Conservation (phyloP, 2,888 invertebrate genomes). For the Eilema caniola region DNA sequence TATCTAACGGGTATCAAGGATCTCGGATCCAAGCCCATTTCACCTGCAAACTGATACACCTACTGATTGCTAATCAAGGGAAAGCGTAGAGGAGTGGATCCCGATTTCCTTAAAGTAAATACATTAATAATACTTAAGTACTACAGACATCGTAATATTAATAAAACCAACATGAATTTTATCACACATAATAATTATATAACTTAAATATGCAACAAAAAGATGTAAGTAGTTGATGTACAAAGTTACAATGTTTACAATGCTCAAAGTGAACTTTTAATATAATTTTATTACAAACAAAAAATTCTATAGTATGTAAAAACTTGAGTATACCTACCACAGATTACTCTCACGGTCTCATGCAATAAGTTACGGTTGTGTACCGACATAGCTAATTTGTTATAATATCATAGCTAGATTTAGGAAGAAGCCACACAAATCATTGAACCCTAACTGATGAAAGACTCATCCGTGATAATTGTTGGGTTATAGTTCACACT, state of each 20-base stretch:
- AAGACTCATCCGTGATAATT: no score
- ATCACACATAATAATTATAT: background rate
- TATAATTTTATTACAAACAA: background rate
- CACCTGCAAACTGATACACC: no score
- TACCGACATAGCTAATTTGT: background rate
- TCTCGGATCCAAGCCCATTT: no score
- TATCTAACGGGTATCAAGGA: no score
- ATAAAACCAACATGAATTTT: background rate
- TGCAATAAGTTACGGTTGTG: background rate
- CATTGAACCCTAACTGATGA: no score
- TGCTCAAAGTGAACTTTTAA: conserved; percentile 2
- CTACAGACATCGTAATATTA: background rate
- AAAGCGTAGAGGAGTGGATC: background rate
- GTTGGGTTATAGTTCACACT: no score
- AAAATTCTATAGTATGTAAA: background rate
- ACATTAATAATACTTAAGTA: no score
- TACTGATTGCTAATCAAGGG: no score
- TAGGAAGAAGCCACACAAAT: no score
- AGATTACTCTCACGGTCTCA: background rate
- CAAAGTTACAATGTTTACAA: background rate
- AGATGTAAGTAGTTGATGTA: background rate
- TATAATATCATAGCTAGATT: background rate
- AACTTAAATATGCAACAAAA: background rate
- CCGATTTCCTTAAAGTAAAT: background rate
- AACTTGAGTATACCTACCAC: background rate